Evolutionary conservation across 2,888 invertebrate species (phyloP).

Genomic region (Apodemia zela): DNA sequence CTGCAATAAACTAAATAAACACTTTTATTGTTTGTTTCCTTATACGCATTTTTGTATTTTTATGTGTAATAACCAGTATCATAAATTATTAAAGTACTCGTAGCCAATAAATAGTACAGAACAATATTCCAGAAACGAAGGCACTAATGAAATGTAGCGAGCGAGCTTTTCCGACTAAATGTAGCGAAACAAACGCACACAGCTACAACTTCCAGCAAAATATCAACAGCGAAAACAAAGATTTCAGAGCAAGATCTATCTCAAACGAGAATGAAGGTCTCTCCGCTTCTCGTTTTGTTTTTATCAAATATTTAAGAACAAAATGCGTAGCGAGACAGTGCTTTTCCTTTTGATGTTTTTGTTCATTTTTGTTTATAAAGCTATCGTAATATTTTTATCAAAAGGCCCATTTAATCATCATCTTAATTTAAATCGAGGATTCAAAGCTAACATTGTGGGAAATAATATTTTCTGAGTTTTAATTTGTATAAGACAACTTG

Average conservation of each 20-base stretch:
- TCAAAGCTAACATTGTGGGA: neutral
- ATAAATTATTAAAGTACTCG: constrained; percentile 13
- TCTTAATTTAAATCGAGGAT: neutral
- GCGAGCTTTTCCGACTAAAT: constrained; percentile 57
- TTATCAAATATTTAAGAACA: constrained; percentile 33
- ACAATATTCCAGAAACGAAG: constrained; percentile 51
- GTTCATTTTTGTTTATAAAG: constrained; percentile 11
- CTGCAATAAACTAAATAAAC: no score
- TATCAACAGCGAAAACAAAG: constrained; percentile 46
- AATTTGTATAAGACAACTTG: no score
- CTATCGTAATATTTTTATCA: constrained; percentile 6
- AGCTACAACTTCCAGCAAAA: constrained; percentile 47
- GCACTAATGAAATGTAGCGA: constrained; percentile 73
- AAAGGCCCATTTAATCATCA: neutral
- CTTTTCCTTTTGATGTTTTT: constrained; percentile 27
- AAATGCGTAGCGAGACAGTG: constrained; percentile 28
- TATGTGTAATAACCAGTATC: constrained; percentile 7
- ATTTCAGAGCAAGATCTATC: constrained; percentile 33
- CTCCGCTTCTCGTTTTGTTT: constrained; percentile 28
- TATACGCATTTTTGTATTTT: neutral
- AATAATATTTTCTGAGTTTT: neutral
- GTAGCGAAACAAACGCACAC: constrained; percentile 67
- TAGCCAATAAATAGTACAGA: constrained; percentile 51
- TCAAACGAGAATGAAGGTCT: constrained; percentile 29
- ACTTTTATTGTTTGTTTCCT: constrained; percentile 1